Base-by-base conservation (phyloP, 2,888 invertebrate species). In the Stenchaetothrips biformis region DNA sequence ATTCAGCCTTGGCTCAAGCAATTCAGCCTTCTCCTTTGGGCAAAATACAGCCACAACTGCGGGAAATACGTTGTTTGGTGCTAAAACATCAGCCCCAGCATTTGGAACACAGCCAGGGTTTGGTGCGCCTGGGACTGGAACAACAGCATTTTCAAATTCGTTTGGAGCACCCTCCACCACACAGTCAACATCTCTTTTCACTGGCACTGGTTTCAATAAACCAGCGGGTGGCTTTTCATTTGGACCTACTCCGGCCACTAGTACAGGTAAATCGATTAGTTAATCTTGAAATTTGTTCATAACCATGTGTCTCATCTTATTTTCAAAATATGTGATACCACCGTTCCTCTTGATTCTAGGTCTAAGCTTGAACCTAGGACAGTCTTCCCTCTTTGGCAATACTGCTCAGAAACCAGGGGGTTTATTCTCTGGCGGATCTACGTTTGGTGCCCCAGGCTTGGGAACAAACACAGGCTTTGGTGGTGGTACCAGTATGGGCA, bases 371-470 rank as follows among this genome's bases (percentile, higher is more conserved):
- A 82, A 82, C 77, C 82, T 85, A 48, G 85, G 84, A 16, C 83
- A 84, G 0, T 83, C 83, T 77, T 84, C 85, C 1, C 83, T 90
- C 83, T 91, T 91, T 84, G 87, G 89, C 0, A 88, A 86, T 85
- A 87, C 87, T 77, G 85, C 88, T 8, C 86, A 85, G 27, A 87
- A 89, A 83, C 88, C 89, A 0, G 88, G 88, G 9, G 87, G 87
- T 3, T 84, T 92, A 7, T 92, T 92, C 82, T 86, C 88, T 0
- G 86, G 86, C 47, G 86, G 87, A 13, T 87, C 86, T 6, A 85
- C 85, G 67, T 85, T 84, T 81, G 84, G 84, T 74, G 48, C 81
- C 77, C 80, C 86, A 4, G 84, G 89, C 0, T 90, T 91, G 83
- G 89, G 88, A 37, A 87, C 85, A 0, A 85, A 86, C 16, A 85